Evolutionary conservation across 1,140 invertebrate genomes (phyloP).

Genomic region (Caenorhabditis tropicalis): DNA sequence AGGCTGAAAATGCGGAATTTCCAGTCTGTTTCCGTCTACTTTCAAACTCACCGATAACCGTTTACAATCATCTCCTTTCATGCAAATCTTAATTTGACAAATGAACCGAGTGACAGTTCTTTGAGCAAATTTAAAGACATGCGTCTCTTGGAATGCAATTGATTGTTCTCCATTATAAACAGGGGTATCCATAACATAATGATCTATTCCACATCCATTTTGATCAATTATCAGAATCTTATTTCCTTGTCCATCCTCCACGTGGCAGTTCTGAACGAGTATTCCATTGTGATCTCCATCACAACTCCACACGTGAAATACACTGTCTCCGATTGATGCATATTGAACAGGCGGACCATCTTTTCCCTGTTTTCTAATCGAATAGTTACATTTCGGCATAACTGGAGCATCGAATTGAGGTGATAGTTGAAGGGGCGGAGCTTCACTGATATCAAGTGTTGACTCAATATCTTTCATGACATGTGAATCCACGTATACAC

Average conservation of each 20-base stretch:
- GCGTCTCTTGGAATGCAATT: constrained; percentile 68
- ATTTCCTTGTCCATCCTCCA: constrained; percentile 70
- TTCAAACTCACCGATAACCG: constrained; percentile 63
- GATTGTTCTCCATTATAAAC: constrained; percentile 67
- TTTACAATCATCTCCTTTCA: constrained; percentile 68
- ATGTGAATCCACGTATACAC: constrained; percentile 71
- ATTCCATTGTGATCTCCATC: constrained; percentile 63
- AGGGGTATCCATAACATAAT: constrained; percentile 68
- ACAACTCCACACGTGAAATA: constrained; percentile 71
- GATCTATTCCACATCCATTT: constrained; percentile 70
- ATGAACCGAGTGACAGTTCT: constrained; percentile 71
- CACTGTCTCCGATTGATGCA: constrained; percentile 66
- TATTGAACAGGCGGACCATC: constrained; percentile 68
- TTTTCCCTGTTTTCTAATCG: constrained; percentile 68
- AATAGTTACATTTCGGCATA: constrained; percentile 67
- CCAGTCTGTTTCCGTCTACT: no score
- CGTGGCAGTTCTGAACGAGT: constrained; percentile 70
- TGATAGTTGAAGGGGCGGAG: constrained; percentile 63
- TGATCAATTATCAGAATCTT: constrained; percentile 71
- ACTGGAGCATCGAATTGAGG: constrained; percentile 69
- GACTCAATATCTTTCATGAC: constrained; percentile 70
- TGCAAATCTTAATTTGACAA: constrained; percentile 69
- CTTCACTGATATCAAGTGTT: constrained; percentile 64
- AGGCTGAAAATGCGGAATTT: constrained; percentile 65
- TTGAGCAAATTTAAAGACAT: constrained; percentile 72